Evolutionary conservation across 2,888 invertebrate species (phyloP), one percentile per base, ranked within the genome.

Genomic region (Nymphalis c-album): DNA sequence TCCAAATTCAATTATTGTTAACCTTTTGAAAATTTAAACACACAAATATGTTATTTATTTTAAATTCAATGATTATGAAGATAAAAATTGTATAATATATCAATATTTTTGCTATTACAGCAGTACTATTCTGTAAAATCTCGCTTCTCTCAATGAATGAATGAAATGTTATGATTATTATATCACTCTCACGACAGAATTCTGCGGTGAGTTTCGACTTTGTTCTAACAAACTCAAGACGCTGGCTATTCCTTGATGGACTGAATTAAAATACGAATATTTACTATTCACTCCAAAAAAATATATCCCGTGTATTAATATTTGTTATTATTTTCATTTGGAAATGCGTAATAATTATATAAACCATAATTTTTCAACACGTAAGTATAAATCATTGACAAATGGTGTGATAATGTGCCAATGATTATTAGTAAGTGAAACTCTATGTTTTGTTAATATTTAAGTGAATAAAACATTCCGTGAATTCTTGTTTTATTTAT

Each of bases 381-480:
- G 53, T 55, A 59, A 64, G 58, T 50, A 60, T 68, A 65, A 57
- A 91, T 91, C 91, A 91, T 91, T 91, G 91, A 88, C 89, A 85
- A 88, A 80, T 84, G 87, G 87, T 91, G 93, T 93, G 93, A 93
- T 93, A 92, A 88, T 85, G 93, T 93, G 93, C 93, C 93, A 93
- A 93, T 93, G 93, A 93, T 91, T 90, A 88, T 78, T 68, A 76
- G 85, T 88, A 89, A 84, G 78, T 77, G 78, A 75, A 79, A 77
- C 77, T 57, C 31, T 65, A 62, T 26, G 46, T 18, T 45, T 63
- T 62, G 45, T 67, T 63, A 47, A 53, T 59, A 51, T 18, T 46
- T 20, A 67, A 67, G 35, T 64, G 31, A 67, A 63, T 53, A 60
- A 63, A 60, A 8, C 22, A 35, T 35, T 26, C 51, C 16, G 2